Evolutionary conservation across 2,797 vertebrate genomes (phyloP), one percentile per base, ranked within the genome.

Genomic region (Garrulus glandarius): DNA sequence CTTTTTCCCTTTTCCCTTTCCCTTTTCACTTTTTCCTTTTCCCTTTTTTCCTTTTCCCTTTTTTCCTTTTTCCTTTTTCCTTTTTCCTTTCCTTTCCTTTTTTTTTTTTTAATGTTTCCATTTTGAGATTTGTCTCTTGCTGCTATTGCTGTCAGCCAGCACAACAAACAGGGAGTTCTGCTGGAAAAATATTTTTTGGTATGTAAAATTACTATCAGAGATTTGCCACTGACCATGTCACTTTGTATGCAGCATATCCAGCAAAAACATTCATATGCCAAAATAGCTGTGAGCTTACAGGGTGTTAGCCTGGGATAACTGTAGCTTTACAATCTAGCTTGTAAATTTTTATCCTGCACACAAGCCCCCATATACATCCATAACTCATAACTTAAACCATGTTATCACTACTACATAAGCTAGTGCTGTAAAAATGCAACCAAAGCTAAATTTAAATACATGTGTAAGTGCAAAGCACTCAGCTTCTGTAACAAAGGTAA

Each of bases 401-500:
- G 74, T 72, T 94, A 79, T 81, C 69, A 30, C 76, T 85, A 17
- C 86, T 39, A 71, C 41, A 76, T 55, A 72, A 95, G 67, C 65
- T 47, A 44, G 70, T 37, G 57, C 91, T 86, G 43, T 86, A 65
- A 93, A 96, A 96, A 79, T 86, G 94, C 94, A 96, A 72, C 82
- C 24, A 2, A 97, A 96, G 91, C 94, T 91, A 93, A 94, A 96
- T 82, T 92, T 92, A 79, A 96, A 86, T 92, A 86, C 47, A 2
- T 67, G 39, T 85, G 59, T 76, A 72, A 91, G 65, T 82, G 90
- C 77, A 67, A 67, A 79, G 89, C 69, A 56, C 89, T 96, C 76
- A 63, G 79, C 79, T 82, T 37, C 92, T 61, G 34, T 79, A 94
- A 95, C 93, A 91, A 92, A 93, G 87, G 93, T 90, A 86, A 64